A percentile compares a stretch with the other conserved stretches of the same genome.
These are phyloP conservation scores for Dryobotodes eremita DNA, from an alignment of 2,888 invertebrate species.

Conservation along the genomic window DNA sequence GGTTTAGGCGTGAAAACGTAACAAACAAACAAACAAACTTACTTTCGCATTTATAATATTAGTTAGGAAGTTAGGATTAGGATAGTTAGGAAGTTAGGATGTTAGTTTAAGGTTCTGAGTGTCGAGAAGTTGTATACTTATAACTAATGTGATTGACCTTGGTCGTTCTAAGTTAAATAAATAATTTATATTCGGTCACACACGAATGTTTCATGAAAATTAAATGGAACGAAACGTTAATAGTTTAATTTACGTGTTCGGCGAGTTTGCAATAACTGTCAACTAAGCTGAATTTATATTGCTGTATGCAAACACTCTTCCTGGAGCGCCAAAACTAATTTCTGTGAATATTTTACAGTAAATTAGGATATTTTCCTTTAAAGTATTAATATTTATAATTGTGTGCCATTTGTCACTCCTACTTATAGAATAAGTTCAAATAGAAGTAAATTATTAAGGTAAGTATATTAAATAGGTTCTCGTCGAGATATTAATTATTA, in stretches of 20 bases:
- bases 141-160: neutral
- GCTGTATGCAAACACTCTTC: slow-evolving; percentile 45
- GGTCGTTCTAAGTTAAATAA: neutral
- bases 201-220: slow-evolving; percentile 37
- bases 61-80: too few relatives aligned
- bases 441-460: neutral
- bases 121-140: neutral
- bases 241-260: slow-evolving; percentile 31
- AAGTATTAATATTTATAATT: slow-evolving; percentile 1
- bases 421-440: neutral
- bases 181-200: neutral
- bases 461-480: too few relatives aligned
- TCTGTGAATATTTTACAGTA: slow-evolving; percentile 19
- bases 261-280: slow-evolving; percentile 57
- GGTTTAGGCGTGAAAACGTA: too few relatives aligned
- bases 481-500: neutral
- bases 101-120: neutral
- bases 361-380: neutral
- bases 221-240: slow-evolving; percentile 15
- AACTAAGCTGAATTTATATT: slow-evolving; percentile 55
- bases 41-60: too few relatives aligned
- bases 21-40: too few relatives aligned
- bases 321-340: slow-evolving; percentile 29
- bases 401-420: neutral
- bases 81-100: too few relatives aligned